Evolutionary conservation across 2,888 invertebrate species (phyloP), one percentile per base, ranked within the genome.

Genomic region (Acronicta psi): DNA sequence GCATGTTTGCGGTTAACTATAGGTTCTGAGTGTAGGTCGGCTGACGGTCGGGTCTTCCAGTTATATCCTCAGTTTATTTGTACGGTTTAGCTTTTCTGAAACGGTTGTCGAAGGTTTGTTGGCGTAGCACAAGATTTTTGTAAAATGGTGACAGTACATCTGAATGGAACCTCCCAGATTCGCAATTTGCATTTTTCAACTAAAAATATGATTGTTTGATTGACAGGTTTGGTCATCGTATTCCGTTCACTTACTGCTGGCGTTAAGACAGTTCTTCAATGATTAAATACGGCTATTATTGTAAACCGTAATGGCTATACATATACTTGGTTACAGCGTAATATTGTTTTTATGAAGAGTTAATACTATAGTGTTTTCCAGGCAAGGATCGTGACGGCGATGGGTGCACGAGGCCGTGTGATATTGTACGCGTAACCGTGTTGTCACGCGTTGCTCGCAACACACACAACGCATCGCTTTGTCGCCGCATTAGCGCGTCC

Each of bases 361-460:
- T 67, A 69, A 61, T 58, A 64, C 65, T 58, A 62, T 68, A 69
- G 61, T 75, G 78, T 77, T 77, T 63, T 71, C 58, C 55, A 64
- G 69, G 60, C 71, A 57, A 54, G 58, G 74, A 69, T 91, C 91
- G 91, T 91, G 92, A 88, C 81, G 76, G 69, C 60, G 62, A 61
- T 60, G 66, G 70, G 75, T 70, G 71, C 83, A 81, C 89, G 89
- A 90, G 89, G 90, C 80, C 88, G 76, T 77, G 71, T 73, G 73
- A 76, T 78, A 86, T 87, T 88, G 85, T 86, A 68, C 77, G 66
- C 68, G 70, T 84, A 82, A 81, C 82, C 83, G 81, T 75, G 78
- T 57, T 77, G 87, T 92, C 91, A 92, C 90, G 91, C 87, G 83
- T 82, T 69, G 60, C 70, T 65, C 79, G 73, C 75, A 56, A 72